Evolutionary conservation across 2,797 vertebrate species (phyloP), one percentile per base, ranked within the genome.

Genomic region (Emys orbicularis): DNA sequence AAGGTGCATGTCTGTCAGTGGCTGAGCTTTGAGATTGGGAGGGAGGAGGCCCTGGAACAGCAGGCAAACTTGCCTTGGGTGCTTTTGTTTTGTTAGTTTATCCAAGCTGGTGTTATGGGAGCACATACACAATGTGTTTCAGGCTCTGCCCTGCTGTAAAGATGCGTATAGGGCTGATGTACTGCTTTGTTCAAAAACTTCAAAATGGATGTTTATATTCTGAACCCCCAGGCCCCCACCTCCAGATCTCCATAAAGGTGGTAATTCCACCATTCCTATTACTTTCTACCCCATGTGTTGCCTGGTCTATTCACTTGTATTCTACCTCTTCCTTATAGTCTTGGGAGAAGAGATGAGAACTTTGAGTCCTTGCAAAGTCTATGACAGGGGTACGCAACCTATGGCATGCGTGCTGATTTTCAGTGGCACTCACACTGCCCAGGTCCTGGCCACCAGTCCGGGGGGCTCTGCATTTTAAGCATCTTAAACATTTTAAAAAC

Each of bases 341-440:
- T 86, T 68, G 76, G 34, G 31, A 16, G 12, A 76, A 74, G 23
- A 41, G 68, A 12, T 41, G 5, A 0, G 13, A 0, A 1, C 5
- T 81, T 81, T 76, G n/a, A 6, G 12, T 50, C 0, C 86, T 50
- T 85, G 83, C 21, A 18, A 83, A 31, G 9, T 52, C 29, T 79
- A 37, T 5, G 6, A 79, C 11, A 8, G 50, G 50, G 50, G 50
- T 50, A 50, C 2, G 2, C 50, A 50, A 50, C 50, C 15, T 50
- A 16, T 50, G 50, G 50, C 50, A 50, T 1, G 5, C 15, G 15
- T 50, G 50, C 50, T 50, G 50, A 50, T 50, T 50, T 50, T 50
- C 50, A 50, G 50, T 50, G 50, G 50, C 50, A 50, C 50, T 50
- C 50, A 50, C 15, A 50, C 50, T 50, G 50, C 50, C 50, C 50